Percentiles rank a stretch among this genome's conserved stretches.
Conservation (phyloP, 2,888 invertebrate species). For the Andrena flavipes region DNA sequence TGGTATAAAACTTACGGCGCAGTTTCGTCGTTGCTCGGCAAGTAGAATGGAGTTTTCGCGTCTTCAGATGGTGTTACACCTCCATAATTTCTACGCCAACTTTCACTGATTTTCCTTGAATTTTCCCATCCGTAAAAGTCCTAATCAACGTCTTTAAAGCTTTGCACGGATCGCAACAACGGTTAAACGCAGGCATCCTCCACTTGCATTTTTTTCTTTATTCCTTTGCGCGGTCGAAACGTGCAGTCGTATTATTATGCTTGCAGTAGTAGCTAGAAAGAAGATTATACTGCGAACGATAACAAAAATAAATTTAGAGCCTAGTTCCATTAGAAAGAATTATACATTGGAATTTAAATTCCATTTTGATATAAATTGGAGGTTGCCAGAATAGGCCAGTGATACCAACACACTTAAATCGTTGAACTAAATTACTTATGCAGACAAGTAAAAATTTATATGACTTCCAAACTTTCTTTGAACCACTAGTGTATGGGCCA, state of each 20-base stretch:
- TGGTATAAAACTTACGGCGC: neutral
- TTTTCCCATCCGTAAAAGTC: slow-evolving; percentile 40
- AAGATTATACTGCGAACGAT: too few species aligned
- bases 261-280: too few species aligned
- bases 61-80: neutral
- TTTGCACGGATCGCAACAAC: neutral
- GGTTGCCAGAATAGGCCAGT: too few species aligned
- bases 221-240: neutral
- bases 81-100: slow-evolving; percentile 38
- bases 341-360: too few species aligned
- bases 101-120: slow-evolving; percentile 51
- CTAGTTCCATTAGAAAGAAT: too few species aligned
- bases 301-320: too few species aligned
- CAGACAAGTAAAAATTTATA: too few species aligned
- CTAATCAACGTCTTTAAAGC: slow-evolving; percentile 23
- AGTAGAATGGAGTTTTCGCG: slow-evolving; percentile 21
- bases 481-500: too few species aligned
- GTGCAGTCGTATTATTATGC: neutral
- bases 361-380: too few species aligned
- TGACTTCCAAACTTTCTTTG: too few species aligned
- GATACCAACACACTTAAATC: too few species aligned
- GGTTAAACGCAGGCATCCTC: slow-evolving; percentile 29
- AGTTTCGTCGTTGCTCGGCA: slow-evolving; percentile 5
- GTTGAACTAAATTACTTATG: too few species aligned
- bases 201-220: neutral